Evolutionary conservation across 2,888 invertebrate genomes (phyloP).

Genomic region (Trissoscelio sp.): DNA sequence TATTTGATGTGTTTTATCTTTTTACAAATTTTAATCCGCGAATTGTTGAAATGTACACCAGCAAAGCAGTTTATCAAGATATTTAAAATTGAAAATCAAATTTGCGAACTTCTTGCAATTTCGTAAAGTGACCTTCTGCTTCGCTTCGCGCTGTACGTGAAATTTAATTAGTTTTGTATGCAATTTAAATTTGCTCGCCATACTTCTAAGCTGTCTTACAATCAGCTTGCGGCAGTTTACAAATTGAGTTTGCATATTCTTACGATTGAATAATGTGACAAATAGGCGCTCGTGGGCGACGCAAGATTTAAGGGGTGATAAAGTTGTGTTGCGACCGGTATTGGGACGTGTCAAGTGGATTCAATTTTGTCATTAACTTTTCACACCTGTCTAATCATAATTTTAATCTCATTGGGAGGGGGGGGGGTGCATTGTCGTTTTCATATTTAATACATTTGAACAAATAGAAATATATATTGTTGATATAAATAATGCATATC

Average conservation of each 20-base stretch:
- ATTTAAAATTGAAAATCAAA: slow-evolving; percentile 10
- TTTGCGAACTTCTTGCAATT: slow-evolving; percentile 10
- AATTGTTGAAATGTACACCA: background rate
- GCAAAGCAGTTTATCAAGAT: slow-evolving; percentile 9
- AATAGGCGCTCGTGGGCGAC: background rate
- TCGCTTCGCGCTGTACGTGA: background rate
- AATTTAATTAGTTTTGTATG: slow-evolving; percentile 29
- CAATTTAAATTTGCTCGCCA: slow-evolving; percentile 4
- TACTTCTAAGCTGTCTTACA: background rate
- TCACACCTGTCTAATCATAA: no score
- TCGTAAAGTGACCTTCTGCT: slow-evolving; percentile 10
- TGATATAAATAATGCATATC: no score
- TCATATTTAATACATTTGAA: no score
- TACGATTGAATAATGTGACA: slow-evolving; percentile 9
- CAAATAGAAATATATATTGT: no score
- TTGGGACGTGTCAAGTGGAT: background rate
- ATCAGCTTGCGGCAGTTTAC: slow-evolving; percentile 1
- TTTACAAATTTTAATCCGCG: slow-evolving; percentile 1
- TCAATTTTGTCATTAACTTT: no score
- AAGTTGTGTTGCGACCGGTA: background rate
- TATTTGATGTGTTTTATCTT: background rate
- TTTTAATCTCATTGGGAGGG: no score
- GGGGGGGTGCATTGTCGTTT: no score
- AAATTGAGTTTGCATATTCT: slow-evolving; percentile 20
- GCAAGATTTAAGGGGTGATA: background rate